Evolutionary conservation across 2,888 invertebrate species (phyloP), one percentile per base, ranked within the genome.

Genomic region (Hoplodrina ambigua): DNA sequence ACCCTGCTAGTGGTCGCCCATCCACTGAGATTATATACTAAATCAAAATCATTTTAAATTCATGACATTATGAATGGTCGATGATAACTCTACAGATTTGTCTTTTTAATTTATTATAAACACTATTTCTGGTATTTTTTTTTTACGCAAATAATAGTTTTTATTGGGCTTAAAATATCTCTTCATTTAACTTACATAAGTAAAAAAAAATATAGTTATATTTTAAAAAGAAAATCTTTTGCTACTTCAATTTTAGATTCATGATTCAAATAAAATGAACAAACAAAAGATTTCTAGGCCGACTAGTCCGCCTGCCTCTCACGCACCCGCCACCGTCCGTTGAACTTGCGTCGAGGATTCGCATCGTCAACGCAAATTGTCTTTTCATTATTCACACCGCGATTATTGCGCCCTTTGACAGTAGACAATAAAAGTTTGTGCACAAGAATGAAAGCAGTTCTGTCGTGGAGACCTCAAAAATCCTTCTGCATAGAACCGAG

Each of bases 321-420:
- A 90, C 89, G 88, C 90, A 89, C 87, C 81, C 81, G 82, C 56
- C 79, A 82, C 53, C 88, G 93, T 91, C 88, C 92, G 88, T 93
- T 93, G 92, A 94, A 93, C 92, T 90, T 88, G 82, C 86, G 87
- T 69, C 77, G 86, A 90, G 92, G 88, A 92, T 92, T 93, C 91
- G 88, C 90, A 89, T 90, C 91, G 90, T 90, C 90, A 88, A 92
- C 93, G 93, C 91, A 93, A 93, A 94, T 93, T 93, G 93, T 93
- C 92, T 93, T 93, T 94, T 91, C 92, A 94, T 94, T 94, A 94
- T 94, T 94, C 93, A 94, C 92, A 89, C 92, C 84, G 90, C 90
- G 91, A 94, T 92, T 92, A 93, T 93, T 93, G 90, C 87, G 81
- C 88, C 88, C 90, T 92, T 93, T 92, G 90, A 92, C 88, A 87